Conservation (phyloP, 2,113 vertebrate species). For the Rhegmatorhina hoffmannsi region DNA sequence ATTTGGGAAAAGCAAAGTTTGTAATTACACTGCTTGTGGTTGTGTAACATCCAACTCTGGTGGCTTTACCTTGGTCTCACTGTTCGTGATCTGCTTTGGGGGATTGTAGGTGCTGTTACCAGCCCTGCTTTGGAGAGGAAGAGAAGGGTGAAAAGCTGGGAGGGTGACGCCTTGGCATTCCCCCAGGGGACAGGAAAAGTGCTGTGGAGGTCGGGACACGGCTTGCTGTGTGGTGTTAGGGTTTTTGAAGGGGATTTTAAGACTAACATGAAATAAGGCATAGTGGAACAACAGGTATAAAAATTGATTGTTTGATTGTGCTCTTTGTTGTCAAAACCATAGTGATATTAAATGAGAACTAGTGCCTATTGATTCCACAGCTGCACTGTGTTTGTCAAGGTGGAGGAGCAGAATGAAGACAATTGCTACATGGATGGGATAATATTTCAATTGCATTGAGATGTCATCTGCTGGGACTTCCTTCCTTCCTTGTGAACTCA, state of each 20-base stretch:
- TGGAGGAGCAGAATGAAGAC: not conserved
- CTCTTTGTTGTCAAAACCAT: not conserved
- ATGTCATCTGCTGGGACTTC: not conserved
- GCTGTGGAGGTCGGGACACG: not conserved
- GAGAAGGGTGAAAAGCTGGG: not conserved
- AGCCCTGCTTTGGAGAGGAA: not conserved
- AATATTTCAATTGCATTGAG: not conserved
- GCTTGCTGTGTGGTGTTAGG: not conserved
- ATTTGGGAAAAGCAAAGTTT: not conserved
- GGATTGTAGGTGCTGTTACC: not conserved
- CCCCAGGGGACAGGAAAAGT: not conserved
- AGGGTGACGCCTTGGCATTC: not conserved
- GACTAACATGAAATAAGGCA: not conserved
- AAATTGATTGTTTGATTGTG: constrained; percentile 44
- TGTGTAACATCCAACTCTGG: not conserved
- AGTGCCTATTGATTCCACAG: constrained; percentile 2
- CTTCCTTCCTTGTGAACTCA: not conserved
- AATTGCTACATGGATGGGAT: not conserved
- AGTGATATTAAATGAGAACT: constrained; percentile 1
- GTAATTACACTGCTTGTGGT: accelerated
- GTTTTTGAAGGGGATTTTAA: not conserved
- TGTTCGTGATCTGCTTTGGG: accelerated
- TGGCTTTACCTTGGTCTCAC: not conserved
- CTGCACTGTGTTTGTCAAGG: not conserved
- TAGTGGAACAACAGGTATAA: constrained; percentile 22